Base-by-base conservation (phyloP, 2,888 invertebrate genomes). In the Eupithecia insigniata region DNA sequence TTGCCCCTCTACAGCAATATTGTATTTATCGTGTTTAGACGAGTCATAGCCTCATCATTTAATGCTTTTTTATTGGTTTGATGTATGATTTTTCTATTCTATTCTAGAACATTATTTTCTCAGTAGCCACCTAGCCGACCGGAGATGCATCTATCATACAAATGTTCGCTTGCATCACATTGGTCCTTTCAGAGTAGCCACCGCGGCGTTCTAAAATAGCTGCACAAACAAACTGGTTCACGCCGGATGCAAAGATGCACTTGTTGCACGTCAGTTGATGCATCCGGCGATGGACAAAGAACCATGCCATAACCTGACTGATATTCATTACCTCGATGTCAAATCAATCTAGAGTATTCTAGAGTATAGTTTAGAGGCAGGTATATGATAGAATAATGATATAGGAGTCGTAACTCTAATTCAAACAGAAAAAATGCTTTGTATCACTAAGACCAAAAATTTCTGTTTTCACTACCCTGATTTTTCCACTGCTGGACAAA, bases 181-280 rank as follows among this genome's bases (percentile, higher is more conserved):
- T 26, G 14, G 51, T 46, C 32, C 43, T 66, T 71, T 61, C 67
- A 26, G 61, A 67, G 60, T 66, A 69, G 67, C 73, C 75, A 78
- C 68, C 76, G 79, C 80, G 79, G 85, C 30, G 64, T 83, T 84
- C 88, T 76, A 84, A 90, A 91, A 92, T 92, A 91, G 83, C 89
- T 88, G 84, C 74, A 83, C 90, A 89, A 89, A 89, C 88, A 89
- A 76, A 88, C 86, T 83, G 80, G 76, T 80, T 78, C 79, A 82
- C 80, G 83, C 79, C 89, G 89, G 90, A 89, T 86, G 88, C 84
- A 80, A 76, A 83, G 84, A 81, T 82, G 81, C 84, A 84, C 82
- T 81, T 82, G 85, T 84, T 85, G 85, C 87, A 85, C 81, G 66
- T 74, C 74, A 67, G 70, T 74, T 73, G 73, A 73, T 60, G 79